phyloP scores from a whole-genome alignment of 2,797 vertebrate species.

The Cyclura pinguis region DNA sequence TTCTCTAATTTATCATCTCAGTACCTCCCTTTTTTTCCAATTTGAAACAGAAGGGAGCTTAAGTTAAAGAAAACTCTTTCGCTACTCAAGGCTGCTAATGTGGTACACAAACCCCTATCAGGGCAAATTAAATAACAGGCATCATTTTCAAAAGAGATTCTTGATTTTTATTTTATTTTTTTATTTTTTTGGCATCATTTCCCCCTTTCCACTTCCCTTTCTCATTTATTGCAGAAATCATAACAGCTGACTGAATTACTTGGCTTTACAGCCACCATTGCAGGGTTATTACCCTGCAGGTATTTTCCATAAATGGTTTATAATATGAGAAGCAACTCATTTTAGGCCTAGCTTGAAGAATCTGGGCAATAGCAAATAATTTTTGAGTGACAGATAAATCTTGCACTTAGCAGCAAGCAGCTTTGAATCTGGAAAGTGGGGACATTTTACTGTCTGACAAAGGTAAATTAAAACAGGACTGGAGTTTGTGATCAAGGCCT shows the following conservation, averaged over 20 bases:
- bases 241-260: constrained; percentile 61
- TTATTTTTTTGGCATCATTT: neutral
- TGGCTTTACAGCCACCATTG: constrained; percentile 58
- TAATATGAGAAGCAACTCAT: constrained; percentile 65
- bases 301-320: constrained; percentile 65
- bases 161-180: neutral
- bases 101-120: constrained; percentile 46
- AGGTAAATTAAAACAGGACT: neutral
- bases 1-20: constrained; percentile 56
- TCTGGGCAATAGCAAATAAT: constrained; percentile 51
- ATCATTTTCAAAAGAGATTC: constrained; percentile 46
- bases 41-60: constrained; percentile 47
- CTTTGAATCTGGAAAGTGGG: constrained; percentile 36
- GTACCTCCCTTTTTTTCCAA: constrained; percentile 52
- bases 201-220: constrained; percentile 8
- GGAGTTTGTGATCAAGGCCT: constrained; percentile 13
- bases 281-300: constrained; percentile 66
- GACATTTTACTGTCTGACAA: constrained; percentile 33
- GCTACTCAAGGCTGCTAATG: constrained; percentile 37
- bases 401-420: constrained; percentile 59
- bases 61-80: constrained; percentile 23
- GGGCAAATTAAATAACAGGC: constrained; percentile 59
- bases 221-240: constrained; percentile 59
- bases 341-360: constrained; percentile 57
- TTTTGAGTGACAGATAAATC: constrained; percentile 52